Percentiles rank a stretch among this genome's conserved stretches.
These are phyloP conservation scores for Cricetomys ansorgei DNA, from an alignment of 2,113 vertebrate species.

Conservation along the genomic window DNA sequence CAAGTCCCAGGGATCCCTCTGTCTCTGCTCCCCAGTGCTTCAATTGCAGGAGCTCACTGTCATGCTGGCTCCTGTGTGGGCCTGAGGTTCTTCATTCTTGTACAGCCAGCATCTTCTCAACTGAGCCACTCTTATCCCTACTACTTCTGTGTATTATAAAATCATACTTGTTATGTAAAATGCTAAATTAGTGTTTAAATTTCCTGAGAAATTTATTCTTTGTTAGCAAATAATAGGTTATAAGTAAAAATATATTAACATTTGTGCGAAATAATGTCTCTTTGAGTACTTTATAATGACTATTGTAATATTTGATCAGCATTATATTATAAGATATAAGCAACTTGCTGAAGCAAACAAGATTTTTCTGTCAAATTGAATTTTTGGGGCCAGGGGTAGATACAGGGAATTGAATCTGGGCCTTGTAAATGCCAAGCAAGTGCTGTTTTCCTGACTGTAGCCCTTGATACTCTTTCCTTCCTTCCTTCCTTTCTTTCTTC, in stretches of 20 bases:
- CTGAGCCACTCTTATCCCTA: neutral
- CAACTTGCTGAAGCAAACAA: neutral
- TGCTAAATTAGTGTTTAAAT: neutral
- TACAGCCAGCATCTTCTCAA: neutral
- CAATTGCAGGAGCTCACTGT: neutral
- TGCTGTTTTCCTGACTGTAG: too few species aligned
- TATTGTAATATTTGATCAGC: conserved; percentile 38
- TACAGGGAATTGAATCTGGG: neutral
- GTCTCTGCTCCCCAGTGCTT: neutral
- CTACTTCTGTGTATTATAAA: conserved; percentile 21
- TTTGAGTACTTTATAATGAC: conserved; percentile 37
- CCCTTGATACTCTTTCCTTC: neutral
- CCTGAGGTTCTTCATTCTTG: neutral
- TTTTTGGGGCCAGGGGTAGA: neutral
- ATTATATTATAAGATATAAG: conserved; percentile 46
- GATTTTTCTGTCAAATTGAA: conserved; percentile 18
- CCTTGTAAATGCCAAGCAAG: neutral
- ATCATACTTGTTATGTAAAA: conserved; percentile 9
- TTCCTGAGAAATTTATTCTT: neutral
- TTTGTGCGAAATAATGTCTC: conserved; percentile 9
- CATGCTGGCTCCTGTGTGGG: neutral
- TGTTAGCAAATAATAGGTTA: conserved; percentile 27
- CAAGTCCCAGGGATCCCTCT: neutral
- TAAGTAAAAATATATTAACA: neutral
- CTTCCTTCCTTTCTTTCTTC: neutral